A percentile compares a stretch with the other conserved stretches of the same genome.
Conservation (phyloP, 2,113 vertebrate genomes). For the Mormyrus lacerda region DNA sequence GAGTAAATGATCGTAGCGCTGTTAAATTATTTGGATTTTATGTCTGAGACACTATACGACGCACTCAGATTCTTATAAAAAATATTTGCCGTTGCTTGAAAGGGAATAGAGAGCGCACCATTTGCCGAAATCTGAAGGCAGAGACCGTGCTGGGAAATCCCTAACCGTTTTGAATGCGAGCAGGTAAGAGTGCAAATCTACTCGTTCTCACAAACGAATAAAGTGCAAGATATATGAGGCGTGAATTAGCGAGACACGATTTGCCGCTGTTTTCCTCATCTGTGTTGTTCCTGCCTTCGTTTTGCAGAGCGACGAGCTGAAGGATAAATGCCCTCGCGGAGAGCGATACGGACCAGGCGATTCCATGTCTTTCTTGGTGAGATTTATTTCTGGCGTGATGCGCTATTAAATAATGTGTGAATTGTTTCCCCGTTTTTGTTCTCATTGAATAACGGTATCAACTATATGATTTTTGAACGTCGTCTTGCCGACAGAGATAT, state of each 20-base stretch:
- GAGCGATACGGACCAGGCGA: constrained; percentile 40
- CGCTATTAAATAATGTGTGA: not conserved
- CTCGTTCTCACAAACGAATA: no score
- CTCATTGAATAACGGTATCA: not conserved
- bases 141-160: not conserved
- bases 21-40: not conserved
- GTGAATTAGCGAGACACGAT: not conserved
- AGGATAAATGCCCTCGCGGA: constrained; percentile 46
- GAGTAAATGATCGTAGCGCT: not conserved
- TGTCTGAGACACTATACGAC: not conserved
- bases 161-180: not conserved
- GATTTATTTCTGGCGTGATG: constrained; percentile 18
- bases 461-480: not conserved
- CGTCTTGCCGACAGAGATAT: not conserved
- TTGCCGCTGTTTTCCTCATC: not conserved
- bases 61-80: not conserved
- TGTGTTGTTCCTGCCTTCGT: not conserved
- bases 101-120: not conserved
- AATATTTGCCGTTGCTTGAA: not conserved
- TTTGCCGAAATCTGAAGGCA: not conserved
- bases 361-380: constrained; percentile 73
- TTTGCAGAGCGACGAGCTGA: constrained; percentile 14
- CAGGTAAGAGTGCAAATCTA: not conserved
- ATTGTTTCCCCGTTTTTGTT: not conserved
- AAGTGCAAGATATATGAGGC: not conserved